phyloP scores from a whole-genome alignment of 2,113 vertebrate genomes.

The Callionymus lyra region DNA sequence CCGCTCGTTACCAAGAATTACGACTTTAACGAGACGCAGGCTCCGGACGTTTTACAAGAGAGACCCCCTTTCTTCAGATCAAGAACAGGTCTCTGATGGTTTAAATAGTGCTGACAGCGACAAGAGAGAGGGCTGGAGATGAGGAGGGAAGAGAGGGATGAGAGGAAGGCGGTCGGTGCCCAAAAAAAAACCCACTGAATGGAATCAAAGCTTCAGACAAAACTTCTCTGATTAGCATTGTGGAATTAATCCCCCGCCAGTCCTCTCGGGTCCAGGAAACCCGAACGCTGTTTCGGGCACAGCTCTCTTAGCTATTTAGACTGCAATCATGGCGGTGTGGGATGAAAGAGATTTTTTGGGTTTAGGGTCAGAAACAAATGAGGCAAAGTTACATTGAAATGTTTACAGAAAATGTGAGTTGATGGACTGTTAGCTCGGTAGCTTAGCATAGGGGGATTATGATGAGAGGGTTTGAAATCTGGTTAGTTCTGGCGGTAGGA shows the following conservation, averaged over 20 bases:
- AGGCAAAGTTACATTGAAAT: no score
- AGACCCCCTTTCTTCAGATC: slow-evolving; percentile 41
- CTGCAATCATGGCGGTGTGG: slow-evolving; percentile 2
- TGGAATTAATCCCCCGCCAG: slow-evolving; percentile 47
- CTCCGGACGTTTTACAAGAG: slow-evolving; percentile 46
- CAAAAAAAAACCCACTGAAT: slow-evolving; percentile 36
- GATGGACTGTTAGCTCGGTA: no score
- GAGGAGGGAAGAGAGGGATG: slow-evolving; percentile 10
- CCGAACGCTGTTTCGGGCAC: no score
- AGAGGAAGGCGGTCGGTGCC: slow-evolving; percentile 28
- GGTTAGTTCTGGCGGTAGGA: no score
- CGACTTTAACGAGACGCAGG: slow-evolving; percentile 31
- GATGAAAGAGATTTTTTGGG: no score
- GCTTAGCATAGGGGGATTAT: no score
- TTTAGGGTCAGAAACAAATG: no score
- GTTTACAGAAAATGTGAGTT: no score
- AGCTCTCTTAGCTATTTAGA: no score
- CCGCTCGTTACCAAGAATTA: slow-evolving; percentile 43
- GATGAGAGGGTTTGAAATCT: no score
- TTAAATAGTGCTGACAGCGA: slow-evolving; percentile 44
- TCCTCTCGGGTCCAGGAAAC: slow-evolving; percentile 29
- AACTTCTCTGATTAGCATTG: slow-evolving; percentile 49
- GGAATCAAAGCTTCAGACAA: slow-evolving; percentile 53
- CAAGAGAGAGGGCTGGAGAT: slow-evolving; percentile 17
- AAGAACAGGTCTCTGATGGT: slow-evolving; percentile 44